Percentiles rank a stretch among this genome's conserved stretches.
phyloP scores from a whole-genome alignment of 1,140 invertebrate species.

The Brachystomella parvula region DNA sequence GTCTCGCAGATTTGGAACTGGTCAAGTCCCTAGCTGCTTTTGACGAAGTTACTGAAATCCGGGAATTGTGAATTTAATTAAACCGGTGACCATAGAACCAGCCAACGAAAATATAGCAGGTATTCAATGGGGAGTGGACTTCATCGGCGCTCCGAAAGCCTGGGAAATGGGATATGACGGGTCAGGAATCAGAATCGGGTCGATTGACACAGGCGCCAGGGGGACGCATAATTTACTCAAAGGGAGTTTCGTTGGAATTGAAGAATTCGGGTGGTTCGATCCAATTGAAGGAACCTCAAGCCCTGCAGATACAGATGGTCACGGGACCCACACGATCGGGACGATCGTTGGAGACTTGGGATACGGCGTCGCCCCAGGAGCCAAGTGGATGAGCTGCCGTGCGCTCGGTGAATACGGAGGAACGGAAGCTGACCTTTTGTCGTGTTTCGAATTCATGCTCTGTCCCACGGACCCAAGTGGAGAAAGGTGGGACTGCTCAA shows the following conservation, averaged over 20 bases:
- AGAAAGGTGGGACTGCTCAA: conserved; percentile 12
- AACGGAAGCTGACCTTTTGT: conserved; percentile 1
- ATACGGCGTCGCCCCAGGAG: conserved; percentile 16
- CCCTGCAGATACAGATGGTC: conserved; percentile 19
- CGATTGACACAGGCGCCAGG: conserved; percentile 24
- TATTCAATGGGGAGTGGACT: conserved; percentile 19
- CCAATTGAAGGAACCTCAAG: not conserved
- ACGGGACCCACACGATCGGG: conserved; percentile 23
- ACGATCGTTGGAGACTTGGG: conserved; percentile 16
- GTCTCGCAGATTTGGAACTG: not conserved
- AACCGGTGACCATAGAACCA: not conserved
- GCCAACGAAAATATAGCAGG: too few species aligned
- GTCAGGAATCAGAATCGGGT: conserved; percentile 1
- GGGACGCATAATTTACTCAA: conserved; percentile 10
- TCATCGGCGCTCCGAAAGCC: conserved; percentile 9
- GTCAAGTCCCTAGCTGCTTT: not conserved
- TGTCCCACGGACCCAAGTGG: conserved; percentile 24
- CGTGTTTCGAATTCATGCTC: conserved; percentile 20
- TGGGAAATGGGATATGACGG: not conserved
- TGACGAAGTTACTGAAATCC: conserved; percentile 6
- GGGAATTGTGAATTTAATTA: not conserved
- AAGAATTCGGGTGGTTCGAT: conserved; percentile 15
- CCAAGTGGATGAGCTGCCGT: conserved; percentile 14
- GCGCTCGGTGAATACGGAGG: conserved; percentile 11
- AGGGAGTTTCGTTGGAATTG: conserved; percentile 3